phyloP scores from a whole-genome alignment of 2,797 vertebrate genomes.

The Hapalemur alaotrensis region DNA sequence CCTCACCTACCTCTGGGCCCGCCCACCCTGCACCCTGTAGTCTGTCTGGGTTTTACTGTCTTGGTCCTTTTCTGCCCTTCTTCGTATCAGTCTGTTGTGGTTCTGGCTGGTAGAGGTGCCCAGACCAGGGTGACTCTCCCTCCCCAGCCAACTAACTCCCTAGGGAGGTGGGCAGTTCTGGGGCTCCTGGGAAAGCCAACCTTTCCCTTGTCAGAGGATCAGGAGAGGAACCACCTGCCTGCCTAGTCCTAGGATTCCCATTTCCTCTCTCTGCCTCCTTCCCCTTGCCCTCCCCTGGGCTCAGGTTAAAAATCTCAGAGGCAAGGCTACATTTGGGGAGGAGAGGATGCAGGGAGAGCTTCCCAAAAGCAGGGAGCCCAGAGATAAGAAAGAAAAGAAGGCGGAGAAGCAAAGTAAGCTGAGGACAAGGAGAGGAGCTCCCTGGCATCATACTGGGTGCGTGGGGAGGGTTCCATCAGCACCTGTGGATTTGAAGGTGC shows the following conservation, averaged over 20 bases:
- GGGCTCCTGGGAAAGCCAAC: background rate
- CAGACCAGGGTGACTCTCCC: background rate
- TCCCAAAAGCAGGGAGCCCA: background rate
- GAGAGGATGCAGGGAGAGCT: background rate
- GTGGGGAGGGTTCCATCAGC: background rate
- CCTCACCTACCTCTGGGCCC: background rate
- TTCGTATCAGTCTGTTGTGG: background rate
- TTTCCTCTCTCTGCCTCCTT: background rate
- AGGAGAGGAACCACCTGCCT: background rate
- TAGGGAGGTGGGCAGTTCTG: background rate
- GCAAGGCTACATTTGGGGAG: background rate
- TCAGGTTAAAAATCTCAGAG: background rate
- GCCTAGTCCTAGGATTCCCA: background rate
- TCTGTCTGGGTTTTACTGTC: background rate
- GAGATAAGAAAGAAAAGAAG: slow-evolving; percentile 20
- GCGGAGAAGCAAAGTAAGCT: background rate
- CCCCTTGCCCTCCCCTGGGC: background rate
- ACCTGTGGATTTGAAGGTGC: background rate
- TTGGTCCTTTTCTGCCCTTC: background rate
- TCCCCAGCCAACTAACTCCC: background rate
- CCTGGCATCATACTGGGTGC: background rate
- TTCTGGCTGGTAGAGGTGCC: background rate
- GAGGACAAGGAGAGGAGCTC: background rate
- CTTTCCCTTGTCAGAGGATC: background rate
- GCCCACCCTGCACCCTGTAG: background rate